phyloP scores from a whole-genome alignment of 2,797 vertebrate species.

The Scolopax bukidnonensis region DNA sequence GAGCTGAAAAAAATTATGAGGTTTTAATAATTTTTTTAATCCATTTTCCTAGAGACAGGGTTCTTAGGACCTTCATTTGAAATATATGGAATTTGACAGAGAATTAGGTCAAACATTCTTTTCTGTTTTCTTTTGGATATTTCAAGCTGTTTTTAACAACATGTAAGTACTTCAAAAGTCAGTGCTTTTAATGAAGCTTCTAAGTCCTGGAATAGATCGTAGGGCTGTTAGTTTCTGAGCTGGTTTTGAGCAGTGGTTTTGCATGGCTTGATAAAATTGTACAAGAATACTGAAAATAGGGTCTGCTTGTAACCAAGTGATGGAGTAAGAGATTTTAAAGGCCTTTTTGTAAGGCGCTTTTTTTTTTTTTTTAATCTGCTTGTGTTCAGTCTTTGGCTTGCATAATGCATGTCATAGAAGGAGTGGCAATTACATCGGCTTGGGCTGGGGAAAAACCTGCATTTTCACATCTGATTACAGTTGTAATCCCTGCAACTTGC shows the following conservation, averaged over 20 bases:
- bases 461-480: constrained; percentile 72
- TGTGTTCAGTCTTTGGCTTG: constrained; percentile 31
- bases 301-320: not conserved
- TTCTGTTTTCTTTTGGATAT: constrained; percentile 19
- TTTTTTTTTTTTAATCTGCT: not conserved
- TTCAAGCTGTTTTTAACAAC: constrained; percentile 36
- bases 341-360: not conserved
- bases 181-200: not conserved
- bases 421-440: constrained; percentile 67
- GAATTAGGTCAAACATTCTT: constrained; percentile 41
- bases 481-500: constrained; percentile 70
- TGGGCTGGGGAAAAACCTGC: constrained; percentile 57
- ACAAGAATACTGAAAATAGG: constrained; percentile 15
- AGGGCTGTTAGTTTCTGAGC: not conserved
- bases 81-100: constrained; percentile 22
- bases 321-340: not conserved
- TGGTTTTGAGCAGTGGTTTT: not conserved
- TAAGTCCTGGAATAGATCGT: not conserved
- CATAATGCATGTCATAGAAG: constrained; percentile 36
- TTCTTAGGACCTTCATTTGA: not conserved
- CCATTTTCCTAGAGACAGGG: not conserved
- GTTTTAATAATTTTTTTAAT: not conserved
- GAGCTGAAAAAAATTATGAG: not conserved
- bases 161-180: not conserved
- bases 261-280: not conserved